These are phyloP conservation scores for Distichodus sexfasciatus DNA, from an alignment of 2,797 vertebrate genomes.

Conservation along the genomic window DNA sequence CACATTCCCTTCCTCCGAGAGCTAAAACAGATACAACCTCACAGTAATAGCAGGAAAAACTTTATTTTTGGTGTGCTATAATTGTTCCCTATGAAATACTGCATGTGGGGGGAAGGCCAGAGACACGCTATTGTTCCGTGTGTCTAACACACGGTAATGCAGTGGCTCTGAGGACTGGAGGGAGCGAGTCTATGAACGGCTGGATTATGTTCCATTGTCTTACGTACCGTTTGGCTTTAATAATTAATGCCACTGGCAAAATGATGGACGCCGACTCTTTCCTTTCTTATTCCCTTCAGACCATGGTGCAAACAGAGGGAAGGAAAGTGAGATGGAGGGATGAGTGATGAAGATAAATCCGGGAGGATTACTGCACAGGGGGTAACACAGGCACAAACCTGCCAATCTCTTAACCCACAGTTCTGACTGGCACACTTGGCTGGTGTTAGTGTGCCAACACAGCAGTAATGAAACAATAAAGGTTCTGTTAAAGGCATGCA, in stretches of 20 bases:
- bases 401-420: conserved; percentile 35
- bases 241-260: conserved; percentile 25
- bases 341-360: conserved; percentile 22
- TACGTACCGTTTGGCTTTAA: conserved; percentile 28
- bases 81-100: background rate
- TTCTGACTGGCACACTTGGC: conserved; percentile 23
- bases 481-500: background rate
- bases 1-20: conserved; percentile 6
- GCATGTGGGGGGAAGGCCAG: background rate
- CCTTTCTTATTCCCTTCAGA: background rate
- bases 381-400: conserved; percentile 25
- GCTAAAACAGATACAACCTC: conserved; percentile 7
- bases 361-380: conserved; percentile 44
- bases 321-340: background rate
- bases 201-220: conserved; percentile 41
- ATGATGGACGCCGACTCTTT: conserved; percentile 34
- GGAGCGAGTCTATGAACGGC: conserved; percentile 21
- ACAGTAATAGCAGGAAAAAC: background rate
- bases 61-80: background rate
- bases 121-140: background rate
- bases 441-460: conserved; percentile 14
- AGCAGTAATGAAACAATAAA: conserved; percentile 23
- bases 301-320: background rate
- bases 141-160: conserved; percentile 6
- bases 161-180: conserved; percentile 6